phyloP scores from a whole-genome alignment of 2,888 invertebrate species.

The Mycalesis mineus region DNA sequence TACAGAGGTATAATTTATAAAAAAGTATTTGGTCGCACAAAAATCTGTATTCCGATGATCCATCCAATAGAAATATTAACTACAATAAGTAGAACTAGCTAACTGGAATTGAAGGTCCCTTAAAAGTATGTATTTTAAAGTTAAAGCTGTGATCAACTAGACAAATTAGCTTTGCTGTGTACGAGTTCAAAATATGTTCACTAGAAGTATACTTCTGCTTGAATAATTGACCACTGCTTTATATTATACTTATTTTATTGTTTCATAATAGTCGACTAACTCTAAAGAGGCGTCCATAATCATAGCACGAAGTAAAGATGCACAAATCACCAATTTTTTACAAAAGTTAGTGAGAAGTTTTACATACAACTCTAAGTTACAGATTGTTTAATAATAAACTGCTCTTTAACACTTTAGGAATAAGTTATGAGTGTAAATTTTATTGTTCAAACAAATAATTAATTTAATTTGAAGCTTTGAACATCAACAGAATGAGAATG shows the following conservation, averaged over 20 bases:
- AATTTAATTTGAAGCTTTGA: neutral
- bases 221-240: conserved; percentile 71
- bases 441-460: conserved; percentile 56
- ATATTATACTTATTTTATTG: conserved; percentile 72
- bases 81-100: conserved; percentile 77
- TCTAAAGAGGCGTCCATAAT: conserved; percentile 75
- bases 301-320: conserved; percentile 71
- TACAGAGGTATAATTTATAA: conserved; percentile 64
- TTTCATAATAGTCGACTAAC: conserved; percentile 71
- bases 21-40: conserved; percentile 74
- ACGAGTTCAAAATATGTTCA: conserved; percentile 12
- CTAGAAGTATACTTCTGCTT: conserved; percentile 24
- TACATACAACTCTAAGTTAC: conserved; percentile 56
- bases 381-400: conserved; percentile 53
- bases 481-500: conserved; percentile 5
- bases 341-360: conserved; percentile 60
- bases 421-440: conserved; percentile 54
- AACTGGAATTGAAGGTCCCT: conserved; percentile 78
- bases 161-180: conserved; percentile 34
- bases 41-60: conserved; percentile 56
- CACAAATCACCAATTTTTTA: conserved; percentile 72
- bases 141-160: conserved; percentile 69
- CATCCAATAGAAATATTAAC: conserved; percentile 65
- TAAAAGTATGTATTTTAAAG: conserved; percentile 74
- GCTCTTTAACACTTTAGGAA: conserved; percentile 54